These are phyloP conservation scores for Musca vetustissima DNA, from an alignment of 1,140 invertebrate species.

Conservation along the genomic window DNA sequence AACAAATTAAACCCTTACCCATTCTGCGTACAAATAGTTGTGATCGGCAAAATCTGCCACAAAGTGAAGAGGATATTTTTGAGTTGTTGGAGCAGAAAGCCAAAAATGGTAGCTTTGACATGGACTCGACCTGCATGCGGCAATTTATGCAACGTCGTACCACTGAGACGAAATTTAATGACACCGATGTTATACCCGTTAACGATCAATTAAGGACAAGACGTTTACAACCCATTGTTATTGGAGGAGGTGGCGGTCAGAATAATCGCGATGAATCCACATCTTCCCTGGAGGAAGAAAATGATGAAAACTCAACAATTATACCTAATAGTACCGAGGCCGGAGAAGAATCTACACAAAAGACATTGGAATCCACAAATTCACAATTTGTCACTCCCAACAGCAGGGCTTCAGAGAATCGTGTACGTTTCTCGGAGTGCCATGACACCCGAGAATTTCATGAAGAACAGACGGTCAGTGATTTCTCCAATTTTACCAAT, in stretches of 20 bases:
- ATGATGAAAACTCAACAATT: slow-evolving; percentile 20
- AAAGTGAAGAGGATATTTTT: slow-evolving; percentile 42
- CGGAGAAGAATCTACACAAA: background rate
- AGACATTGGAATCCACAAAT: background rate
- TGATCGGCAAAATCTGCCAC: slow-evolving; percentile 30
- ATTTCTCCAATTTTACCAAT: background rate
- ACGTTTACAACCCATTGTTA: slow-evolving; percentile 39
- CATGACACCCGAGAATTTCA: slow-evolving; percentile 46
- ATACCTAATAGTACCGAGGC: background rate
- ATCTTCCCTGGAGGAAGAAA: background rate
- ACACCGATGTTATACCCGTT: slow-evolving; percentile 41
- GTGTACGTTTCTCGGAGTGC: slow-evolving; percentile 46
- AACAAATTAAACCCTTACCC: slow-evolving; percentile 41
- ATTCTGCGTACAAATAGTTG: slow-evolving; percentile 9
- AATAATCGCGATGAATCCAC: too few species aligned
- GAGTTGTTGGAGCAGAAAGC: slow-evolving; percentile 50
- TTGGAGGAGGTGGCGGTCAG: too few species aligned
- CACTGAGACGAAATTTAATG: background rate
- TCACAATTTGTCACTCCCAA: slow-evolving; percentile 31
- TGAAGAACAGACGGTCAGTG: slow-evolving; percentile 26
- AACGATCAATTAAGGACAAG: slow-evolving; percentile 35
- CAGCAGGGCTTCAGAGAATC: slow-evolving; percentile 34
- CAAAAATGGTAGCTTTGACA: slow-evolving; percentile 43
- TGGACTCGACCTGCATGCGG: slow-evolving; percentile 47
- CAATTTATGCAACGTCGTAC: slow-evolving; percentile 43